Evolutionary conservation across 2,797 vertebrate genomes (phyloP), one percentile per base, ranked within the genome.

Genomic region (Salmo trutta): DNA sequence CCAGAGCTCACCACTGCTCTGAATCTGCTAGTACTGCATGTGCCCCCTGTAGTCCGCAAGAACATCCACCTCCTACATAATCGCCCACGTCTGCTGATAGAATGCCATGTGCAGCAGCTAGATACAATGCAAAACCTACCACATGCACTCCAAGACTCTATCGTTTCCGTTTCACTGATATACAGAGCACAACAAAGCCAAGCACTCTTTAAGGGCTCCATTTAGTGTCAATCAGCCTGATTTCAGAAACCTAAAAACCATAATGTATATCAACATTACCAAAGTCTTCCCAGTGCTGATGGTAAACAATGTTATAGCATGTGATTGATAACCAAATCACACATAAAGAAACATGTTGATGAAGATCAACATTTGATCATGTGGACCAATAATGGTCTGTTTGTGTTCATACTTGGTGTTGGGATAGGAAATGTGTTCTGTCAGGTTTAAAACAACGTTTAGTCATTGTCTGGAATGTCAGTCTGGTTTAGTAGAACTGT

Each of bases 61-160:
- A 93, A 93, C 91, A 93, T 89, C 84, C 84, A 90, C 86, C 88
- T 89, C 91, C 91, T 88, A 91, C 90, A 88, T 84, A 62, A 73
- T 77, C 84, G 83, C 91, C 90, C 89, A 91, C 87, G 64, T 86
- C 78, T 84, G 78, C 83, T 84, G 85, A 88, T 82, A 83, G 83
- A 87, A 84, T 82, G 85, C 91, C 81, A 85, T 16, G 76, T 84
- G 78, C 86, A 66, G 64, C 64, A 5, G 27, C 27, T 66, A 83
- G 88, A 83, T 86, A 82, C 83, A 81, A 81, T 76, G 83, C 81
- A 77, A 86, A 86, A 85, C 84, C 81, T 75, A 29, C 64, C 72
- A 21, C 68, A 69, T 19, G n/a, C 24, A 83, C 90, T 79, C 75
- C 14, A 70, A 79, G 76, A 81, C 82, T 85, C 73, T 71, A 65